These are phyloP conservation scores for Macrophya annulata DNA, from an alignment of 2,888 invertebrate genomes.

Conservation along the genomic window DNA sequence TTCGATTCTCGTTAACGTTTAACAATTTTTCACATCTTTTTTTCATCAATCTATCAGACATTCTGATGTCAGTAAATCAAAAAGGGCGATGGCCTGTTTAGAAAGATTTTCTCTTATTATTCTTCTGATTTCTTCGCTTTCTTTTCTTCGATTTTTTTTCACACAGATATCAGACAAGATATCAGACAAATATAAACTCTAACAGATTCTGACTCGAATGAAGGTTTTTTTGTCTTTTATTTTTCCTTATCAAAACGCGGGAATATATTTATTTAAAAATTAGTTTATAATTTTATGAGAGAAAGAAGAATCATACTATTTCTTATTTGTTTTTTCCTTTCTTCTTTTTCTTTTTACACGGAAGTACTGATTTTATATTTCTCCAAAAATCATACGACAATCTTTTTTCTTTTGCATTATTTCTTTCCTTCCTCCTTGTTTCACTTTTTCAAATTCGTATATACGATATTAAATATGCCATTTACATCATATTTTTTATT, in stretches of 20 bases:
- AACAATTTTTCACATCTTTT: not conserved
- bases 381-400: not conserved
- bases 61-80: not conserved
- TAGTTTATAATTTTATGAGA: not conserved
- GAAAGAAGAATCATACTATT: not conserved
- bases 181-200: not conserved
- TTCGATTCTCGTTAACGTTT: not conserved
- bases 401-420: not conserved
- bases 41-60: conserved; percentile 14
- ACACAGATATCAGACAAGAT: not conserved
- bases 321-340: not conserved
- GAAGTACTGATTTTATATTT: conserved; percentile 4
- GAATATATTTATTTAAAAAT: not conserved
- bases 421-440: not conserved
- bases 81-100: not conserved
- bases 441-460: not conserved
- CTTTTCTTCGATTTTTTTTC: not conserved
- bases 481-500: not conserved
- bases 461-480: not conserved
- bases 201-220: no score
- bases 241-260: no score
- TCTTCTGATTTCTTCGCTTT: no score
- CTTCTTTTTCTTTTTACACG: not conserved
- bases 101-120: not conserved
- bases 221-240: no score